Evolutionary conservation across 2,113 vertebrate genomes (phyloP).

Genomic region (Antigone vipio): DNA sequence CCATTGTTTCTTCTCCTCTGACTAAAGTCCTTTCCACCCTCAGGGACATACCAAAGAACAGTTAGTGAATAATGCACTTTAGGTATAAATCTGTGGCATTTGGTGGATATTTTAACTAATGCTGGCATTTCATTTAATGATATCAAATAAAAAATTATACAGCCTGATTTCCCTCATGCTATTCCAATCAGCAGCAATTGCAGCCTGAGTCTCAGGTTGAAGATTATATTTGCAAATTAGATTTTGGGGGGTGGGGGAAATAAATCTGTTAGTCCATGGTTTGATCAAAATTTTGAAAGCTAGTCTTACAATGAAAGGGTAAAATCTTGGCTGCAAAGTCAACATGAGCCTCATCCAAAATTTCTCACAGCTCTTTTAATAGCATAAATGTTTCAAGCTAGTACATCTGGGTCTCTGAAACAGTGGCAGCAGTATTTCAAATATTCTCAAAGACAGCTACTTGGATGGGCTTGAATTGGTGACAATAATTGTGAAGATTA

Average conservation of each 20-base stretch:
- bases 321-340: slow-evolving; percentile 24
- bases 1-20: slow-evolving; percentile 5
- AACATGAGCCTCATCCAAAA: background rate
- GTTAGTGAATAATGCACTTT: background rate
- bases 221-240: slow-evolving; percentile 19
- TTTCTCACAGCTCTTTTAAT: slow-evolving; percentile 53
- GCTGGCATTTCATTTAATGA: slow-evolving; percentile 16
- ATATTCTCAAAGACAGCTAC: slow-evolving; percentile 41
- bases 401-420: slow-evolving; percentile 48
- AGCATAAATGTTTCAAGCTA: slow-evolving; percentile 28
- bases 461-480: slow-evolving; percentile 47
- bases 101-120: background rate
- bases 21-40: background rate
- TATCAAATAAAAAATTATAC: background rate
- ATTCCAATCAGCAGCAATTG: background rate
- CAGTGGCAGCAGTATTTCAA: slow-evolving; percentile 51
- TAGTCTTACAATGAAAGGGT: background rate
- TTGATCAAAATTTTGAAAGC: slow-evolving; percentile 37
- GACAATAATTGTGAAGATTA: slow-evolving; percentile 25
- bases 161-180: background rate
- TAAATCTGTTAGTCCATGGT: background rate
- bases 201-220: background rate
- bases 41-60: slow-evolving; percentile 18
- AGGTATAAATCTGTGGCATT: background rate
- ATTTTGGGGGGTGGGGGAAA: background rate